A percentile compares a stretch with the other conserved stretches of the same genome.
These are phyloP conservation scores for Eolophus roseicapilla DNA, from an alignment of 2,113 vertebrate species.

Conservation along the genomic window DNA sequence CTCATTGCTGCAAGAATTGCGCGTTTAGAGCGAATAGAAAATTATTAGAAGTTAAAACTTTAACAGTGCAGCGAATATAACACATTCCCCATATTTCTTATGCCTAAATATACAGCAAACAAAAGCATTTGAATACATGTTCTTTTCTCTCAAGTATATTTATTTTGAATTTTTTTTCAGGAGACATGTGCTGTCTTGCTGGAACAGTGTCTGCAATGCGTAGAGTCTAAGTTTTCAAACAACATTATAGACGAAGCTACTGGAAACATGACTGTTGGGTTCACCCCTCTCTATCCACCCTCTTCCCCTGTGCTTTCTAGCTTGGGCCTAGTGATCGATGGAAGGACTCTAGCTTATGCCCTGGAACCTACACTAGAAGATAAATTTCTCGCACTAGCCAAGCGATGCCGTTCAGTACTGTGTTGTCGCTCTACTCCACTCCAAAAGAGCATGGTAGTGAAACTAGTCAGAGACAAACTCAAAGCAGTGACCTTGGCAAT, in stretches of 20 bases:
- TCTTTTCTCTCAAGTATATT: conserved; percentile 19
- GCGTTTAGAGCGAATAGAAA: neutral
- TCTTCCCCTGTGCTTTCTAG: conserved; percentile 70
- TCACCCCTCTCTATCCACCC: conserved; percentile 65
- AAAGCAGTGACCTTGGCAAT: conserved; percentile 97
- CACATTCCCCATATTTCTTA: neutral
- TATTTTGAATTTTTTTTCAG: conserved; percentile 72
- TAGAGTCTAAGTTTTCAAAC: conserved; percentile 83
- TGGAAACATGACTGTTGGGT: conserved; percentile 64
- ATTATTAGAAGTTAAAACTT: neutral
- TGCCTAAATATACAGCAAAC: neutral
- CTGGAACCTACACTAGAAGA: conserved; percentile 89
- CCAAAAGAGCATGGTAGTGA: conserved; percentile 98
- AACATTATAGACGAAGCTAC: conserved; percentile 56
- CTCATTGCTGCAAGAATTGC: neutral
- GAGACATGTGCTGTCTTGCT: conserved; percentile 88
- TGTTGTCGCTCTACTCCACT: conserved; percentile 95
- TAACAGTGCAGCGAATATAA: neutral
- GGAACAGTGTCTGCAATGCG: conserved; percentile 87
- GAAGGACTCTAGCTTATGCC: conserved; percentile 90
- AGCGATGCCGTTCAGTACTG: conserved; percentile 88
- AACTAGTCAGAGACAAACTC: conserved; percentile 93
- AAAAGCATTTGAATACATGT: neutral
- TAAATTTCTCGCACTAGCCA: conserved; percentile 88
- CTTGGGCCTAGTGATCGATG: conserved; percentile 91